phyloP scores from a whole-genome alignment of 92 coral and sea anemone species.

The Galaxea fascicularis region DNA sequence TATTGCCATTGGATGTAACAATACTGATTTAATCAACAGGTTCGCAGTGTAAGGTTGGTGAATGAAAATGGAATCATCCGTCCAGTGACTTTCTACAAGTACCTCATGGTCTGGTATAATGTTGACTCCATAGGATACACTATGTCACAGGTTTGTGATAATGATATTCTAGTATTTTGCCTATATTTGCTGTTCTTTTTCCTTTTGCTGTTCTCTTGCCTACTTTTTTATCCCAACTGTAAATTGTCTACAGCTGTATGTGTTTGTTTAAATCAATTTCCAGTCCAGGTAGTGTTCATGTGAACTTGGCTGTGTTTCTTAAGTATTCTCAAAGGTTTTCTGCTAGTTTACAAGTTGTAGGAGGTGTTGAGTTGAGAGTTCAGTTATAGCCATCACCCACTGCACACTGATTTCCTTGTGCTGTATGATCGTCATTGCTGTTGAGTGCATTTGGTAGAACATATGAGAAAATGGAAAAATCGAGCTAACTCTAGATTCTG shows the following conservation, averaged over 20 bases:
- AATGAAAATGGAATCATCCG: slow-evolving; percentile 78
- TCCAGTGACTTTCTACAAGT: slow-evolving; percentile 84
- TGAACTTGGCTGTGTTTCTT: too few relatives aligned
- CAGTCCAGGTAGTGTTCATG: too few relatives aligned
- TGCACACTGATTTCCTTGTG: too few relatives aligned
- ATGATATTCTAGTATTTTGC: neutral
- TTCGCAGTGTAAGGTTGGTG: slow-evolving; percentile 81
- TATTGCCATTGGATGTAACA: neutral
- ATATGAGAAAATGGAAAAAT: neutral
- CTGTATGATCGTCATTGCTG: too few relatives aligned
- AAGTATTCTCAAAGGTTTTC: too few relatives aligned
- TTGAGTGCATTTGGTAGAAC: neutral
- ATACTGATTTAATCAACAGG: slow-evolving; percentile 44
- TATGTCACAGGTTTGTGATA: slow-evolving; percentile 77
- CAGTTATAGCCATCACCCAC: too few relatives aligned
- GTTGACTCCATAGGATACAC: slow-evolving; percentile 86
- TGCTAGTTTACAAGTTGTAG: too few relatives aligned
- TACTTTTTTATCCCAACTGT: too few relatives aligned
- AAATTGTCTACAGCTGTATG: too few relatives aligned
- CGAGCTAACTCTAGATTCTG: neutral
- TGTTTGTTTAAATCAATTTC: too few relatives aligned
- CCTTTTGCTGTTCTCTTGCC: neutral
- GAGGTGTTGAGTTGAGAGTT: too few relatives aligned
- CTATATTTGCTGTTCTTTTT: neutral
- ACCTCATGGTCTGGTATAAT: slow-evolving; percentile 85